phyloP scores from a whole-genome alignment of 1,140 invertebrate species.

The Drosophila carrolli region DNA sequence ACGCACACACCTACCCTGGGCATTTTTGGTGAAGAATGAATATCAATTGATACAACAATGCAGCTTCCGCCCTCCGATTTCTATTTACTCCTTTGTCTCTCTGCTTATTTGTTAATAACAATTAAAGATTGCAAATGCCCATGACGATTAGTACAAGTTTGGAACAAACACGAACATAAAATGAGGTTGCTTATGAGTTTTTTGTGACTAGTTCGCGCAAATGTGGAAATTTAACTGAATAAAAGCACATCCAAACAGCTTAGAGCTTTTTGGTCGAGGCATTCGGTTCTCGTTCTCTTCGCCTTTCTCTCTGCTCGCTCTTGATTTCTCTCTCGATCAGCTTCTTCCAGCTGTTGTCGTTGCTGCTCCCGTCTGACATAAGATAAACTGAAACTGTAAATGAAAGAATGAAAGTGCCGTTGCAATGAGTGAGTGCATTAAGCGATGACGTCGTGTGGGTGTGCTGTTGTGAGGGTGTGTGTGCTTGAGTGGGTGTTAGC shows the following conservation, averaged over 20 bases:
- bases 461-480: neutral
- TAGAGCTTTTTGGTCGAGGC: slow-evolving; percentile 43
- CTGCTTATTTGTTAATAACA: slow-evolving; percentile 26
- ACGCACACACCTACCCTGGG: slow-evolving; percentile 65
- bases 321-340: slow-evolving; percentile 30
- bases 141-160: slow-evolving; percentile 21
- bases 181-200: slow-evolving; percentile 36
- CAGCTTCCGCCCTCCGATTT: slow-evolving; percentile 28
- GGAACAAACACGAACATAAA: slow-evolving; percentile 9
- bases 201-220: slow-evolving; percentile 58
- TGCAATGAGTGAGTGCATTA: slow-evolving; percentile 31
- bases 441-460: slow-evolving; percentile 10
- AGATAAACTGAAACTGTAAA: slow-evolving; percentile 57
- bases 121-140: slow-evolving; percentile 26
- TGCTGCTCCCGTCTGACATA: slow-evolving; percentile 20
- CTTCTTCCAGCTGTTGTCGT: slow-evolving; percentile 41
- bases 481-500: neutral
- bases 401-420: slow-evolving; percentile 53
- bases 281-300: slow-evolving; percentile 1
- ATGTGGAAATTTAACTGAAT: slow-evolving; percentile 64
- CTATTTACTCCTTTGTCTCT: slow-evolving; percentile 6
- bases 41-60: slow-evolving; percentile 42
- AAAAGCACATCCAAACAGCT: slow-evolving; percentile 33
- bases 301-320: neutral
- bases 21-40: slow-evolving; percentile 56